Percentiles rank a stretch among this genome's conserved stretches.
Evolutionary conservation across 2,888 invertebrate genomes (phyloP).

Genomic region (Brachypalpus laphriformis): DNA sequence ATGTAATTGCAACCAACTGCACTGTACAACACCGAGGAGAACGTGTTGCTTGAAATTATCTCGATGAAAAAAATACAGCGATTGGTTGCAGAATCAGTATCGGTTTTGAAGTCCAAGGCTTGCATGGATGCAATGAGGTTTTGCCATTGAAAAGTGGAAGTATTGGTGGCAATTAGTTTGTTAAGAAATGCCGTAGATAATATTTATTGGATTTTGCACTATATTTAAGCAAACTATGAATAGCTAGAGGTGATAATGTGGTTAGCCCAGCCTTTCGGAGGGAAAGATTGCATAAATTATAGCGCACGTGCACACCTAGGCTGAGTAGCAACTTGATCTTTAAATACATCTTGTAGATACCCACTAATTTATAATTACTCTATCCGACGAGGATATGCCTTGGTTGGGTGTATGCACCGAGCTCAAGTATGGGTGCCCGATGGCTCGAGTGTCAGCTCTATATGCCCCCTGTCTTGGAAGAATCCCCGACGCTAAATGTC

Average conservation of each 20-base stretch:
- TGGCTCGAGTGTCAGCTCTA: no score
- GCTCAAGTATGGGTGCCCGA: no score
- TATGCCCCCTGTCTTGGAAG: no score
- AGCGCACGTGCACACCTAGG: neutral
- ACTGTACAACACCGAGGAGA: neutral
- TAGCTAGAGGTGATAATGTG: neutral
- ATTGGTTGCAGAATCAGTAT: constrained; percentile 42
- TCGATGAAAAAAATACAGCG: neutral
- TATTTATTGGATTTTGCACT: neutral
- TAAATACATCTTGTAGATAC: neutral
- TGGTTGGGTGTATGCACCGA: no score
- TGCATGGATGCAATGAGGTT: neutral
- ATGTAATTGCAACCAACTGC: constrained; percentile 17
- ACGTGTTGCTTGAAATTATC: constrained; percentile 19
- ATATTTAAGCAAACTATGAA: neutral
- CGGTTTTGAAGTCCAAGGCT: constrained; percentile 67
- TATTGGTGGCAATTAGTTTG: neutral
- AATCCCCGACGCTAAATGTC: no score
- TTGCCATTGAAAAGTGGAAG: constrained; percentile 49
- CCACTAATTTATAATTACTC: neutral
- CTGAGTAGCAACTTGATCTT: neutral
- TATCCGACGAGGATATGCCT: no score
- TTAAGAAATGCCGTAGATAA: neutral
- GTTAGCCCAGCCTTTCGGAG: neutral
- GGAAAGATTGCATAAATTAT: constrained; percentile 1